phyloP scores from a whole-genome alignment of 2,888 invertebrate genomes.

The Cremastinae sp. region DNA sequence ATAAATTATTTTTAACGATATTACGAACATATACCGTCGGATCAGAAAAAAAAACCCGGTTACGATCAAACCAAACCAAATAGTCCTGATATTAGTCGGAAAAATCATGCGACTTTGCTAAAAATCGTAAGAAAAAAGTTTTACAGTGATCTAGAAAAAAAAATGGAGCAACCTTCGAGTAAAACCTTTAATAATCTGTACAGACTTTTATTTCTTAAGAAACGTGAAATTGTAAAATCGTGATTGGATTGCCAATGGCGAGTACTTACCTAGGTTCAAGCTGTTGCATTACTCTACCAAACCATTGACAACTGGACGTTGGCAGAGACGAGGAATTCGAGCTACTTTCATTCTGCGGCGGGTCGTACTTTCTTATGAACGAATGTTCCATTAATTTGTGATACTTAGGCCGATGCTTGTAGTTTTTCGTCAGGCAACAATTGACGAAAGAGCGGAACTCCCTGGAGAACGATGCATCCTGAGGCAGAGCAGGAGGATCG shows the following conservation, averaged over 20 bases:
- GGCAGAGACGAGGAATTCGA: conserved; percentile 66
- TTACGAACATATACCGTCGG: conserved; percentile 31
- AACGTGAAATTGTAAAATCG: conserved; percentile 39
- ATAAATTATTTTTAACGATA: background rate
- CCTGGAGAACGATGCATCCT: conserved; percentile 88
- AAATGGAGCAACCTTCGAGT: background rate
- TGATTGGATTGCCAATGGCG: conserved; percentile 14
- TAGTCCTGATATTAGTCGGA: conserved; percentile 78
- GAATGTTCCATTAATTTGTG: conserved; percentile 92
- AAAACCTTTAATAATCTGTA: conserved; percentile 38
- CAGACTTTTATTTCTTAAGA: conserved; percentile 22
- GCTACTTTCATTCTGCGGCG: conserved; percentile 67
- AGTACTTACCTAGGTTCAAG: conserved; percentile 79
- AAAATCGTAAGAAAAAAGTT: conserved; percentile 43
- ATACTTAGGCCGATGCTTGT: conserved; percentile 96
- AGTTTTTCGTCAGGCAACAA: conserved; percentile 97
- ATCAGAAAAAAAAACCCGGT: conserved; percentile 63
- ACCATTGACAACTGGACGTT: conserved; percentile 85
- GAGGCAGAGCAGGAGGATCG: conserved; percentile 92
- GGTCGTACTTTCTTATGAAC: conserved; percentile 91
- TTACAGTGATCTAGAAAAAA: conserved; percentile 39
- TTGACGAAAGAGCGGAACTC: conserved; percentile 95
- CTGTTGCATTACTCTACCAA: conserved; percentile 84
- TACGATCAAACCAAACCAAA: conserved; percentile 77
- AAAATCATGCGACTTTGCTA: conserved; percentile 75